Evolutionary conservation across 1,140 invertebrate genomes (phyloP), one percentile per base, ranked within the genome.

Genomic region (Macrobrachium rosenbergii): DNA sequence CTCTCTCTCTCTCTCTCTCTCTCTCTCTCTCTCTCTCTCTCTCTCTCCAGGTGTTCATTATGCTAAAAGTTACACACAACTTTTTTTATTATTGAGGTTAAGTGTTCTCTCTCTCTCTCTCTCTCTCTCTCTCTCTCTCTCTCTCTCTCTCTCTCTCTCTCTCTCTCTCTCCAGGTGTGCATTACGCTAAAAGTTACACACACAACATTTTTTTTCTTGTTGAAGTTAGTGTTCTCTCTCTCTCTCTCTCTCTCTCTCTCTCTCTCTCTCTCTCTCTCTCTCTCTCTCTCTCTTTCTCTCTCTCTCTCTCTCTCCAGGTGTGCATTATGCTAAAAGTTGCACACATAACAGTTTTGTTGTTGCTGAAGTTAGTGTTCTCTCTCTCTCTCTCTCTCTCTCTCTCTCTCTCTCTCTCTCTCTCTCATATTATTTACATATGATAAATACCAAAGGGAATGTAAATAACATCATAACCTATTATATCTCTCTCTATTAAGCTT

Each of bases 11-110:
- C n/a, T n/a, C n/a, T n/a, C n/a, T n/a, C n/a, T n/a, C n/a, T n/a
- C n/a, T n/a, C n/a, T n/a, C n/a, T n/a, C n/a, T n/a, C 69, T 73
- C 69, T 73, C 69, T 73, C 69, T 73, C 69, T 73, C 69, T 73
- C 69, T 73, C 69, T 73, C 69, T 73, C 17, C 21, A 23, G 28
- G 23, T 73, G 23, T 73, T 43, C 43, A 23, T 73, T 43, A 37
- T 43, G 28, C 69, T 73, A 14, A 37, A 23, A 37, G 23, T 21
- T 43, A 37, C 69, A 16, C 69, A 19, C 69, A 19, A 52, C 10
- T 52, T 52, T 52, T 52, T 52, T 52, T 52, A 52, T 52, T 5
- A 52, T 52, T 52, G 45, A 10, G 10, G 5, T 52, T 52, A 10
- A 10, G 45, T 5, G 5, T 52, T 52, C 10, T 52, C 45, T 52